Percentiles rank a stretch among this genome's conserved stretches.
These are phyloP conservation scores for Syngnathus floridae DNA, from an alignment of 2,113 vertebrate genomes.

Conservation along the genomic window DNA sequence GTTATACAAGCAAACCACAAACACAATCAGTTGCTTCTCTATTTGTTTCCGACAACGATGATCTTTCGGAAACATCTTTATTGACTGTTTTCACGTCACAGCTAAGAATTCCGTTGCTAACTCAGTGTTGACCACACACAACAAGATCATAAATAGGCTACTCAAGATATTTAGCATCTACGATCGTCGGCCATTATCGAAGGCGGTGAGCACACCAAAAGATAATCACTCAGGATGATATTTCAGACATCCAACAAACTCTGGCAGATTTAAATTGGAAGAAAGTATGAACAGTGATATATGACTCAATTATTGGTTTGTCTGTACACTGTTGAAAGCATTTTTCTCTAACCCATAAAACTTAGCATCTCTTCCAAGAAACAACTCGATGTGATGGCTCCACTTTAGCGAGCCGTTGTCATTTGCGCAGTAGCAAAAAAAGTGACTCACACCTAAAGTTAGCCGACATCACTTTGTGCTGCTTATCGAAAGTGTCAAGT, in stretches of 20 bases:
- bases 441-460: constrained; percentile 48
- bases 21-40: background rate
- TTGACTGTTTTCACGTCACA: background rate
- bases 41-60: no score
- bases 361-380: background rate
- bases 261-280: background rate
- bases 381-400: constrained; percentile 9
- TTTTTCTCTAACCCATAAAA: no score
- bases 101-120: background rate
- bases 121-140: background rate
- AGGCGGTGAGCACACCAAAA: background rate
- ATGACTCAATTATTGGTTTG: background rate
- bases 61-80: background rate
- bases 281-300: background rate
- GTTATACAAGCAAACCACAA: background rate
- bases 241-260: background rate
- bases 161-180: background rate
- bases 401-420: constrained; percentile 30
- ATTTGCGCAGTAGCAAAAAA: constrained; percentile 35
- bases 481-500: constrained; percentile 29
- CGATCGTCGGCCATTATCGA: background rate
- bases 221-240: background rate
- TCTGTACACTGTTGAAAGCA: background rate
- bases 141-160: background rate
- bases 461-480: constrained; percentile 21